Evolutionary conservation across 2,797 vertebrate genomes (phyloP), one percentile per base, ranked within the genome.

Genomic region (Anas acuta): DNA sequence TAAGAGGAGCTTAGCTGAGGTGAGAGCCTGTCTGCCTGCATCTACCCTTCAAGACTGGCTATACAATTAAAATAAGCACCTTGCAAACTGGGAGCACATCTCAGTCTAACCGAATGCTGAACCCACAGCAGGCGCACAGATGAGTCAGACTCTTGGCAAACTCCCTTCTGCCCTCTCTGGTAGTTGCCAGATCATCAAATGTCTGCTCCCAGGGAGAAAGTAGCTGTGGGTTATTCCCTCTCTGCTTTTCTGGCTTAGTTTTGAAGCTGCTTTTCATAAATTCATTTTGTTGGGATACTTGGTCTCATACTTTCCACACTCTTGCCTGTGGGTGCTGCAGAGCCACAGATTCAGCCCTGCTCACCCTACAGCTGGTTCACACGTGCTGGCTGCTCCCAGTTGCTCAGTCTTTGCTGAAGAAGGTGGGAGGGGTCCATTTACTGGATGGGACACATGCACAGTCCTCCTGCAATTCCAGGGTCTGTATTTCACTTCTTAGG

Each of bases 1-100:
- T 95, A 98, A 98, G 91, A 98, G 98, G 94, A 98, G 97, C 90
- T 97, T 99, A 88, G 97, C 97, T 11, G 98, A 99, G 98, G 99
- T 99, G 97, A 97, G 97, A 93, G 14, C 70, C 35, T 70, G 53
- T 87, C 89, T 88, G 57, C 22, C 87, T 81, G 72, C 73, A 84
- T 76, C 76, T 20, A 4, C 90, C 82, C 87, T 33, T 90, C 75
- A 86, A 93, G 84, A 85, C 57, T 37, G 4, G 71, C 66, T 89
- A 43, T 67, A 56, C 58, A 73, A 72, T 95, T 95, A 95, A 94
- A 96, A 88, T 72, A 91, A 85, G 84, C 62, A 84, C 69, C 83
- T 91, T 82, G 83, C 88, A 93, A 96, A 82, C 60, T 43, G 62
- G 64, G 70, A 80, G 33, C 39, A 11, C 88, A 37, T 87, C 70